Base-by-base conservation (phyloP, 2,113 vertebrate genomes). In the Daubentonia madagascariensis region DNA sequence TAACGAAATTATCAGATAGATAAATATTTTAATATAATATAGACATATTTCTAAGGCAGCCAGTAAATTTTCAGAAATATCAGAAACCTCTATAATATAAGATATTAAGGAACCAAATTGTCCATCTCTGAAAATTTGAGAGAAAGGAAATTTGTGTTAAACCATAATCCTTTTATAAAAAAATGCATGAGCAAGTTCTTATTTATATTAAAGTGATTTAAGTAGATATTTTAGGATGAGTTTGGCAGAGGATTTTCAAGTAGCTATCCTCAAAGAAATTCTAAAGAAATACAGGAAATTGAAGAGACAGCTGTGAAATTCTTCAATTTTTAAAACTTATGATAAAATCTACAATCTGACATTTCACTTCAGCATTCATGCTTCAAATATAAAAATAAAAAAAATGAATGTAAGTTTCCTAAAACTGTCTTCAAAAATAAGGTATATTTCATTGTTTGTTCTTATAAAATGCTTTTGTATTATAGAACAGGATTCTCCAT, bases 221-320 rank as follows among this genome's bases (percentile, higher is more conserved):
- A 91, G 80, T 25, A 88, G 75, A 85, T 84, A 89, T 73, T 97
- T 96, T n/a, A 86, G 79, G 88, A 94, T 54, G 68, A 86, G 57
- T 70, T 92, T 96, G 85, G 81, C 30, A 93, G 32, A 97, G 37
- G 28, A 88, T 81, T 75, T 85, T 93, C 1, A 37, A 95, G 50
- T 40, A 70, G 37, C 68, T 54, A 75, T 75, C 81, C 37, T 96
- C 16, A 97, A 94, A 96, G 73, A 84, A 59, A 85, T 59, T 93
- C 65, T 85, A 76, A 94, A 94, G 40, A 93, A 96, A 95, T 76
- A 59, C 9, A 95, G 73, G 79, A 95, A 97, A 97, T 32, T 91
- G 40, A 90, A 92, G 54, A 96, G 86, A 80, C 35, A 97, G 83
- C 78, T 95, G 35, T 94, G 79, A 97, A 91, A 48, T 79, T 83